Conservation (phyloP, 2,113 vertebrate genomes). For the Lamprotornis superbus region DNA sequence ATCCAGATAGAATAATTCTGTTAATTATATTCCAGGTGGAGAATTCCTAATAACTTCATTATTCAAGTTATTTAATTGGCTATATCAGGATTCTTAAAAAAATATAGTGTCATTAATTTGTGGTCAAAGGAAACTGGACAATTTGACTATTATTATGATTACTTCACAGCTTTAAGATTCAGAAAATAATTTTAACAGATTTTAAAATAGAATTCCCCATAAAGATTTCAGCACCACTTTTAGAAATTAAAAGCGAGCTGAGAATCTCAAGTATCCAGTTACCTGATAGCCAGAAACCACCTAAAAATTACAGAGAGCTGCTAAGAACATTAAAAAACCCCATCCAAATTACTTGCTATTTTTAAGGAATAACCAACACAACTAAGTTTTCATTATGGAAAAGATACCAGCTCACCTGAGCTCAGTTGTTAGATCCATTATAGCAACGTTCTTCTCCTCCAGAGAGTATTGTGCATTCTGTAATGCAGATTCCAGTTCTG, state of each 20-base stretch:
- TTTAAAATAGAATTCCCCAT: background rate
- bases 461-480: constrained; percentile 85
- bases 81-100: background rate
- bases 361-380: background rate
- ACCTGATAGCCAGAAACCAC: background rate
- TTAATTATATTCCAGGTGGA: background rate
- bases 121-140: background rate
- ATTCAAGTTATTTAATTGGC: background rate
- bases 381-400: background rate
- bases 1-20: background rate
- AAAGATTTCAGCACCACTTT: background rate
- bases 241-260: background rate
- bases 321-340: background rate
- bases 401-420: constrained; percentile 76
- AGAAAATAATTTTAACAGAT: background rate
- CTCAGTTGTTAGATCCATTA: constrained; percentile 84
- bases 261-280: background rate
- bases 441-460: constrained; percentile 81
- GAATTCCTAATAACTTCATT: background rate
- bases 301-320: background rate
- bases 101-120: background rate
- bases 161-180: background rate
- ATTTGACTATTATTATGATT: background rate
- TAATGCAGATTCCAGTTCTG: constrained; percentile 85
- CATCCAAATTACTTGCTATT: background rate